Evolutionary conservation across 1,140 invertebrate genomes (phyloP), one percentile per base, ranked within the genome.

Genomic region (Rhyzopertha dominica): DNA sequence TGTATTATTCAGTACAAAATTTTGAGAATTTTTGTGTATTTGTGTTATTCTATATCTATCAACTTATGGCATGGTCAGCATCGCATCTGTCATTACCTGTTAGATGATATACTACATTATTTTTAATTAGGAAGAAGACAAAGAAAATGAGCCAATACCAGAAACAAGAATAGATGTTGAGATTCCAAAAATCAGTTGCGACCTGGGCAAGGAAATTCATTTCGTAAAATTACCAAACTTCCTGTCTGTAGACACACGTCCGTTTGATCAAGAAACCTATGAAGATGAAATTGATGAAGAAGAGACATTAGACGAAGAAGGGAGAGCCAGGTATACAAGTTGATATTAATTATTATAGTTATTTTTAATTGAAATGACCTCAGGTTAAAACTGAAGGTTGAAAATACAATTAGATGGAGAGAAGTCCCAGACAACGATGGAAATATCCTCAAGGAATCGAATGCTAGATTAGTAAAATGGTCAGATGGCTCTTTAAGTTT

Each of bases 271-370:
- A 1, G 83, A 86, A 46, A 92, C 88, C 0, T 99, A 99, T 68
- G 96, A 99, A 72, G 95, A 98, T 74, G 96, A 99, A 74, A 93
- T 98, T 54, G 95, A 98, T 63, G 96, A 99, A 60, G 95, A 99
- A 68, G 95, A 98, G 72, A 92, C 93, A 0, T 73, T 97, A 35
- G 95, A 98, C 68, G 96, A 98, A 65, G 96, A 99, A 76, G 96
- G 96, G 58, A 72, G 94, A 48, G 88, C 90, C n/a, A 81, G 85
- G 76, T 79, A 59, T 14, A 12, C 23, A 26, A 26, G 7, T 26
- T 26, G 7, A n/a, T 26, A 8, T n/a, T 8, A 26, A 26, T 26
- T n/a, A 7, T 8, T 26, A 26, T n/a, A 26, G 7, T 26, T 26
- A 26, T 26, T 26, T n/a, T 8, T 26, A 26, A 26, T 8, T 26